These are phyloP conservation scores for Craniophora ligustri DNA, from an alignment of 2,888 invertebrate genomes.

Conservation along the genomic window DNA sequence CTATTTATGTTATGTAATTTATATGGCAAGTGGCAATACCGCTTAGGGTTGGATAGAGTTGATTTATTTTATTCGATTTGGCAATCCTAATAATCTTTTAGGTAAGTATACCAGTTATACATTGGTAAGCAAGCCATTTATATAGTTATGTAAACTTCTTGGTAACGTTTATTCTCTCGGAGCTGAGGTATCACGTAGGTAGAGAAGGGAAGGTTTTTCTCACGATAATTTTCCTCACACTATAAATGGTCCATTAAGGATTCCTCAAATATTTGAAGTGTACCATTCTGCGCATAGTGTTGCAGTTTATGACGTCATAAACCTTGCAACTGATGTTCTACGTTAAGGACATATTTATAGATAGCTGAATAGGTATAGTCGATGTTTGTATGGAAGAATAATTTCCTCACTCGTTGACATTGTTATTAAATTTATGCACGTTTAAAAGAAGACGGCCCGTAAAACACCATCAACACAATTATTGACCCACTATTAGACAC, in stretches of 20 bases:
- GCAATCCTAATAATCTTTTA: not conserved
- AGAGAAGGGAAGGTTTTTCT: conserved; percentile 27
- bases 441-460: too few species aligned
- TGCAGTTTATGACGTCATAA: conserved; percentile 10
- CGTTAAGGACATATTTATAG: too few species aligned
- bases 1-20: not conserved
- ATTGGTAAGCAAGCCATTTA: too few species aligned
- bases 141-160: too few species aligned
- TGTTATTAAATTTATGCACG: too few species aligned
- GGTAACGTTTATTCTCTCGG: too few species aligned
- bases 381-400: too few species aligned
- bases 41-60: not conserved
- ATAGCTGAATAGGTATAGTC: too few species aligned
- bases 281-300: conserved; percentile 13
- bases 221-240: conserved; percentile 36
- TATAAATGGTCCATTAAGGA: conserved; percentile 12
- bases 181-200: not conserved
- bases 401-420: too few species aligned
- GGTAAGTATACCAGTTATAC: not conserved
- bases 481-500: too few species aligned
- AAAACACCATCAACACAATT: too few species aligned
- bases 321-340: too few species aligned
- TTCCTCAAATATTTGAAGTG: conserved; percentile 23
- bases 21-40: not conserved
- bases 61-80: not conserved